A percentile compares a stretch with the other conserved stretches of the same genome.
Evolutionary conservation across 2,797 vertebrate species (phyloP).

Genomic region (Danio albolineatus): DNA sequence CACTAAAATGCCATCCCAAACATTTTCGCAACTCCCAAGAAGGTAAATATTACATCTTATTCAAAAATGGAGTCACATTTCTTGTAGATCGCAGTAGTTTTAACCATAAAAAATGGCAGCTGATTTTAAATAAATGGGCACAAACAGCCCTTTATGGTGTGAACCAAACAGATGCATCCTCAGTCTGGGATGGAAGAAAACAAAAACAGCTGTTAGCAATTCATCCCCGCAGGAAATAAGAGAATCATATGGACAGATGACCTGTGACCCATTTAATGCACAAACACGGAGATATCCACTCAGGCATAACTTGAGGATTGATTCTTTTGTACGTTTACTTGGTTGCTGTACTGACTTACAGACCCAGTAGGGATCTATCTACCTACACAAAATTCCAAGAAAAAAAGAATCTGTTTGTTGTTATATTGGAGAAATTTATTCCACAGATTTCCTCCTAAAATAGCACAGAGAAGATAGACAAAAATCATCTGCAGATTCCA

Average conservation of each 20-base stretch:
- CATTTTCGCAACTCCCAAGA: not conserved
- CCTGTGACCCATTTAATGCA: constrained; percentile 30
- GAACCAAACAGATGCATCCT: constrained; percentile 39
- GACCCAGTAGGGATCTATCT: not conserved
- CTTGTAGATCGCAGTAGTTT: not conserved
- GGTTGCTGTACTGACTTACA: constrained; percentile 1
- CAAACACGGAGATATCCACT: constrained; percentile 13
- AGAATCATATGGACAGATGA: constrained; percentile 51
- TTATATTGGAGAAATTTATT: not conserved
- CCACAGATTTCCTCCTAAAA: not conserved
- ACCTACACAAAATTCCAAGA: no score
- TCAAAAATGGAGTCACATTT: not conserved
- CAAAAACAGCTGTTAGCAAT: constrained; percentile 39
- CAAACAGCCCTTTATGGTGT: not conserved
- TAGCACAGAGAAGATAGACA: not conserved
- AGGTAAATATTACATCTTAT: not conserved
- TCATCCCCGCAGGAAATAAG: constrained; percentile 38
- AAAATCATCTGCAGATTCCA: not conserved
- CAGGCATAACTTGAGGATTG: not conserved
- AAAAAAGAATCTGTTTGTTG: constrained; percentile 1
- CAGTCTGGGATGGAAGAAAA: constrained; percentile 25
- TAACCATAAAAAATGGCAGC: not conserved
- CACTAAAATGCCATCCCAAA: not conserved
- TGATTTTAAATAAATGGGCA: not conserved
- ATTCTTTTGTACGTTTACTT: not conserved